Evolutionary conservation across 2,797 vertebrate species (phyloP).

Genomic region (Hippopotamyrus pictus): DNA sequence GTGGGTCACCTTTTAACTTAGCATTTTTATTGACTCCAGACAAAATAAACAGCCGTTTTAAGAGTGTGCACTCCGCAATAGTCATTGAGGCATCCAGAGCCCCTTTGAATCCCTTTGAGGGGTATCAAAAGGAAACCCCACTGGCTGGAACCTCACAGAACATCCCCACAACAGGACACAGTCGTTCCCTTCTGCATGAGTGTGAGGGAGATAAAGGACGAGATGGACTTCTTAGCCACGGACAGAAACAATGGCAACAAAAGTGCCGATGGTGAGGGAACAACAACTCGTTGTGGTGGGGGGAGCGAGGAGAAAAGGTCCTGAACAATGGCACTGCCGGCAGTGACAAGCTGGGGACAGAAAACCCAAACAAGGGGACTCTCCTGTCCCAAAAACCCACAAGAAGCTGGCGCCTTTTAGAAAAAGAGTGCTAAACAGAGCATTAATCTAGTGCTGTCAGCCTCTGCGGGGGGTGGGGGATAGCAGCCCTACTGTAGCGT

Average conservation of each 20-base stretch:
- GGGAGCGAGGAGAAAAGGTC: slow-evolving; percentile 60
- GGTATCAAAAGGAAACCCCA: slow-evolving; percentile 78
- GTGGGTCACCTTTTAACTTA: slow-evolving; percentile 55
- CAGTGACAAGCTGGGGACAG: slow-evolving; percentile 94
- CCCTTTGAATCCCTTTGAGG: slow-evolving; percentile 69
- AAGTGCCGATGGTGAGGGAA: slow-evolving; percentile 99
- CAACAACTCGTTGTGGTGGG: slow-evolving; percentile 73
- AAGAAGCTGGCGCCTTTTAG: slow-evolving; percentile 72
- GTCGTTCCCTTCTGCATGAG: slow-evolving; percentile 85
- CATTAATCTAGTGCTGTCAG: neutral
- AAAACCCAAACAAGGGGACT: slow-evolving; percentile 96
- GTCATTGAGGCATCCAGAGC: slow-evolving; percentile 65
- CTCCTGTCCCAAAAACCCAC: slow-evolving; percentile 77
- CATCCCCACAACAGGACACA: slow-evolving; percentile 79
- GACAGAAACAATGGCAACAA: slow-evolving; percentile 99
- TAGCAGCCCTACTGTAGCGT: neutral
- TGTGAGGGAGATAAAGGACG: slow-evolving; percentile 97
- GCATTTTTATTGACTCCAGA: slow-evolving; percentile 85
- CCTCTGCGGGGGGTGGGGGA: neutral
- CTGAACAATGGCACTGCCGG: slow-evolving; percentile 75
- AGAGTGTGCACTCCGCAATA: slow-evolving; percentile 75
- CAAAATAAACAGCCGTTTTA: slow-evolving; percentile 90
- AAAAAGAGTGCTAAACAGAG: neutral
- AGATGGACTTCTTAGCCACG: slow-evolving; percentile 99
- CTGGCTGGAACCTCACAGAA: slow-evolving; percentile 79